phyloP scores from a whole-genome alignment of 1,140 invertebrate genomes.

The Drosophila elegans region DNA sequence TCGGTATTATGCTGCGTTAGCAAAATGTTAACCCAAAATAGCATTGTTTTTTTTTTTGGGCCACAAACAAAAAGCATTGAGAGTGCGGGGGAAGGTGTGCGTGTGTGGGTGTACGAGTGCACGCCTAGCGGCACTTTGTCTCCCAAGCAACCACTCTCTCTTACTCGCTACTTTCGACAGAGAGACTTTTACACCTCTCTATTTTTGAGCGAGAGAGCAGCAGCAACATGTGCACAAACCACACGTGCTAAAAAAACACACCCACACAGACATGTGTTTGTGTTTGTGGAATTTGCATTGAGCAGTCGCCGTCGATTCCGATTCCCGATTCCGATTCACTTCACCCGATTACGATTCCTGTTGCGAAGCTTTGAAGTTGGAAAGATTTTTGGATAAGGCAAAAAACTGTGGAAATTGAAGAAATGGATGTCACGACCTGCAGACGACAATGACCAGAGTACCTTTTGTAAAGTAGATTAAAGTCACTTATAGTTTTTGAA shows the following conservation, averaged over 20 bases:
- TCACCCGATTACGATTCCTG: constrained; percentile 52
- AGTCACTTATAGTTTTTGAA: no score
- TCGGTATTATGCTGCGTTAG: constrained; percentile 44
- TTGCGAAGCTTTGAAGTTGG: constrained; percentile 29
- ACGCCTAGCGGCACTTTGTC: constrained; percentile 76
- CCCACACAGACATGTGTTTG: constrained; percentile 39
- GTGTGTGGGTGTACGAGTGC: constrained; percentile 53
- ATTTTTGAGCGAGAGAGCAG: constrained; percentile 38
- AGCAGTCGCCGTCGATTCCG: constrained; percentile 59
- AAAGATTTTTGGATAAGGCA: neutral
- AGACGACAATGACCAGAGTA: no score
- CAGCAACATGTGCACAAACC: constrained; percentile 84
- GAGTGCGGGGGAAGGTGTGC: constrained; percentile 9
- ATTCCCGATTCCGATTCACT: constrained; percentile 45
- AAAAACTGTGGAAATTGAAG: neutral
- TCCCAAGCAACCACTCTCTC: constrained; percentile 65
- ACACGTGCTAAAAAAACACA: constrained; percentile 81
- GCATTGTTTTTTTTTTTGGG: constrained; percentile 44
- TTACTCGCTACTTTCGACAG: constrained; percentile 35
- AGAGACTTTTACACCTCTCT: constrained; percentile 18
- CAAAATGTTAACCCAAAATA: constrained; percentile 80
- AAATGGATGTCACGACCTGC: neutral
- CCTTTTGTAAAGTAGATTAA: no score
- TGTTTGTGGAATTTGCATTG: constrained; percentile 80
- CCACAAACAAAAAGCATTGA: constrained; percentile 46